Evolutionary conservation across 2,797 vertebrate species (phyloP).

Genomic region (Varecia variegata): DNA sequence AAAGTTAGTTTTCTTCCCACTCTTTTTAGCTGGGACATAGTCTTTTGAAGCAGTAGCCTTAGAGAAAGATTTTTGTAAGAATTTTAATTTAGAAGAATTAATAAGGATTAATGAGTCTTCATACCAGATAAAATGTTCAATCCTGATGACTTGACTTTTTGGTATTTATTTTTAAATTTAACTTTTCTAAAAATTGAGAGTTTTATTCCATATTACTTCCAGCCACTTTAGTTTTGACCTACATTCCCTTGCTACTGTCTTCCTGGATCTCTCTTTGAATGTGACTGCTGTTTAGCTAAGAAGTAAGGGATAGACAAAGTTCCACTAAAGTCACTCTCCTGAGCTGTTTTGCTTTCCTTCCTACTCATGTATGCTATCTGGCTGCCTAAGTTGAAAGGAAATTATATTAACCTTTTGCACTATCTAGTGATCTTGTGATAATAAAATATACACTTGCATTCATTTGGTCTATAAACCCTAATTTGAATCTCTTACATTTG

Average conservation of each 20-base stretch:
- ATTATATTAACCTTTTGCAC: background rate
- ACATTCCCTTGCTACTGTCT: background rate
- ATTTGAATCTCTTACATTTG: background rate
- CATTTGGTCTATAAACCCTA: background rate
- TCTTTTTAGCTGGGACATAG: background rate
- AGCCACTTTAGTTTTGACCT: background rate
- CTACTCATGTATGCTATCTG: background rate
- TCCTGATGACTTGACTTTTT: background rate
- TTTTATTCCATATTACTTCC: background rate
- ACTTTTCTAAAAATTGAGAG: background rate
- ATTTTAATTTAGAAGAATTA: conserved; percentile 50
- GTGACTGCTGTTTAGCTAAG: background rate
- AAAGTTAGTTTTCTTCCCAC: background rate
- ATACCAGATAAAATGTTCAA: background rate
- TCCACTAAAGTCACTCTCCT: background rate
- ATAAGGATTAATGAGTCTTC: background rate
- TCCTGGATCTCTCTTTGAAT: background rate
- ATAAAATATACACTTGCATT: background rate
- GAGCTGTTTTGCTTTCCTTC: background rate
- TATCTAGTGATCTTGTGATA: background rate
- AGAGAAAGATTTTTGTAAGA: background rate
- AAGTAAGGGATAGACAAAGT: background rate
- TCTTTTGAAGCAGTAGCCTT: background rate
- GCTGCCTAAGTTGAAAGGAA: background rate
- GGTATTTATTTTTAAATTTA: background rate